phyloP scores from a whole-genome alignment of 2,888 invertebrate species.

The Gerris lacustris region DNA sequence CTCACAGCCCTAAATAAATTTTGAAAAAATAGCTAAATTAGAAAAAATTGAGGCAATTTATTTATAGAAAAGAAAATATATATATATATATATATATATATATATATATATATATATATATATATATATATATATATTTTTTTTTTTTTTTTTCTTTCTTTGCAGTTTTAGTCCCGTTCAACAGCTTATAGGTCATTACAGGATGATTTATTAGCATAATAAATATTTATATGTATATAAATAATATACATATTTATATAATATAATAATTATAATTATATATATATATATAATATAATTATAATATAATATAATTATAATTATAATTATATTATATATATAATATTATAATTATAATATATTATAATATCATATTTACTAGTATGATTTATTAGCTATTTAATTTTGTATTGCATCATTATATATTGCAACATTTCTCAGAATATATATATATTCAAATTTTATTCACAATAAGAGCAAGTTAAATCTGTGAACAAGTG shows the following conservation, averaged over 20 bases:
- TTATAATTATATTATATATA: constrained; percentile 7
- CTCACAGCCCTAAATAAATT: no score
- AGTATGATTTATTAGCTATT: no score
- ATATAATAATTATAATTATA: neutral
- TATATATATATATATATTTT: neutral
- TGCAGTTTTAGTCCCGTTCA: no score
- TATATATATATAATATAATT: constrained; percentile 4
- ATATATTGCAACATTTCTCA: no score
- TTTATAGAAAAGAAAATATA: neutral
- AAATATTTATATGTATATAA: constrained; percentile 7
- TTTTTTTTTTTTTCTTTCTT: neutral
- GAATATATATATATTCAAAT: no score
- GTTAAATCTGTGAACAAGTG: no score
- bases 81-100: neutral
- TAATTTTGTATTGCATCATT: no score
- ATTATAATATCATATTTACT: no score
- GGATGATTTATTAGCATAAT: constrained; percentile 1
- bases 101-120: neutral
- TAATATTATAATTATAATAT: no score
- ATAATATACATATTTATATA: neutral
- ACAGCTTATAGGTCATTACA: no score
- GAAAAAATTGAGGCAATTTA: neutral
- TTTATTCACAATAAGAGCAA: no score
- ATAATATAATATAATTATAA: neutral
- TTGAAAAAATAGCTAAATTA: no score